These are phyloP conservation scores for Palythoa heliodiscus DNA, from an alignment of 92 coral and sea anemone species.

Conservation along the genomic window DNA sequence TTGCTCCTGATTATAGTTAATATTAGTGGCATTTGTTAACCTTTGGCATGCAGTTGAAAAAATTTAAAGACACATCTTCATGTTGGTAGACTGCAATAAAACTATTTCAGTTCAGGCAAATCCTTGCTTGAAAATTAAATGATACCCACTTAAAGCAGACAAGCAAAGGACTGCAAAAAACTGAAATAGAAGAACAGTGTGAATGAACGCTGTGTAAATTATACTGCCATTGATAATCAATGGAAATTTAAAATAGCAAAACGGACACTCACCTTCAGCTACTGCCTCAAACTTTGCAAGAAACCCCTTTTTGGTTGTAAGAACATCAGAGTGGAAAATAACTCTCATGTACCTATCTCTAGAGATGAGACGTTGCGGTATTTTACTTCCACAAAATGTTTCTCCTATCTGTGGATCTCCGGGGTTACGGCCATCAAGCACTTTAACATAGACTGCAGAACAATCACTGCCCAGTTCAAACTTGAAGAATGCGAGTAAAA, in stretches of 20 bases:
- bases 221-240: neutral
- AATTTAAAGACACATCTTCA: no score
- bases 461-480: conserved; percentile 12
- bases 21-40: no score
- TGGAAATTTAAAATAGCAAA: neutral
- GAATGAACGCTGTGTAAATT: neutral
- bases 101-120: no score
- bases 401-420: neutral
- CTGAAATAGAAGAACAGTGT: neutral
- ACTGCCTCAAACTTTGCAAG: conserved; percentile 33
- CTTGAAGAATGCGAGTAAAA: conserved; percentile 21
- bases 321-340: neutral
- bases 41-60: no score
- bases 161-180: no score
- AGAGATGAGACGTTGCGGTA: conserved; percentile 11
- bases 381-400: neutral
- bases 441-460: conserved; percentile 15
- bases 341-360: conserved; percentile 9
- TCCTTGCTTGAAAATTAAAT: no score
- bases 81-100: no score
- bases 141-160: no score
- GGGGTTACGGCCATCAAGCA: neutral
- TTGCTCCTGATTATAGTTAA: no score
- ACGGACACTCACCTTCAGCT: neutral
- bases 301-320: neutral